Percentiles rank a stretch among this genome's conserved stretches.
Conservation (phyloP, 2,797 vertebrate genomes). For the Typhlichthys subterraneus region DNA sequence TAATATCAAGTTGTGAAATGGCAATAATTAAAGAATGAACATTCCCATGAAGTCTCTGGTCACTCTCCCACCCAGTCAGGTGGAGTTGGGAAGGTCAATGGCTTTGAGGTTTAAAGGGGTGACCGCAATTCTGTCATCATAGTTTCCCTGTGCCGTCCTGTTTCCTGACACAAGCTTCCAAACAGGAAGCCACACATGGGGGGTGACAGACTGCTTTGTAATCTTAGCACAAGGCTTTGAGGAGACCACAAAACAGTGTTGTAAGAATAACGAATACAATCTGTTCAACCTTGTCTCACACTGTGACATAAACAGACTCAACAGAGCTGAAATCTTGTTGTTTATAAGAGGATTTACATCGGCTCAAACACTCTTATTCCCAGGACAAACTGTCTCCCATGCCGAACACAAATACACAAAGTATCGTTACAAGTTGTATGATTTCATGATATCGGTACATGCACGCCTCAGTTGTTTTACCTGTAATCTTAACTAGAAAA, state of each 20-base stretch:
- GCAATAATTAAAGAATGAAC: slow-evolving; percentile 12
- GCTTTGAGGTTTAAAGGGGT: slow-evolving; percentile 50
- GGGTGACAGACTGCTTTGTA: slow-evolving; percentile 37
- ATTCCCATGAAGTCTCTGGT: slow-evolving; percentile 6
- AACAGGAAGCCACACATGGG: slow-evolving; percentile 65
- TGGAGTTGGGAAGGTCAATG: slow-evolving; percentile 36
- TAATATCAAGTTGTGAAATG: background rate
- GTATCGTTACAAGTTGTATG: too few species aligned
- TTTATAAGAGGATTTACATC: slow-evolving; percentile 43
- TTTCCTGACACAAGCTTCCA: slow-evolving; percentile 63
- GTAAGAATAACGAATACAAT: slow-evolving; percentile 11
- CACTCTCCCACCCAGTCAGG: slow-evolving; percentile 30
- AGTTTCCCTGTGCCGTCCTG: slow-evolving; percentile 63
- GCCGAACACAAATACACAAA: slow-evolving; percentile 22
- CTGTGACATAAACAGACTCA: slow-evolving; percentile 19
- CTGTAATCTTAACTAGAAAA: too few species aligned
- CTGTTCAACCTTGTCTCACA: slow-evolving; percentile 27
- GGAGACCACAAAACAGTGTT: slow-evolving; percentile 24
- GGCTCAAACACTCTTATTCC: slow-evolving; percentile 14
- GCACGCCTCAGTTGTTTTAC: too few species aligned
- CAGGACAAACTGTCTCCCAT: slow-evolving; percentile 11
- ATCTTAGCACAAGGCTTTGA: slow-evolving; percentile 40
- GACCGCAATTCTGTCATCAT: slow-evolving; percentile 58
- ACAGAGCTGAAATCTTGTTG: slow-evolving; percentile 29
- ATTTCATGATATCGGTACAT: too few species aligned